phyloP scores from a whole-genome alignment of 2,888 invertebrate genomes.

The Aplocera efformata region DNA sequence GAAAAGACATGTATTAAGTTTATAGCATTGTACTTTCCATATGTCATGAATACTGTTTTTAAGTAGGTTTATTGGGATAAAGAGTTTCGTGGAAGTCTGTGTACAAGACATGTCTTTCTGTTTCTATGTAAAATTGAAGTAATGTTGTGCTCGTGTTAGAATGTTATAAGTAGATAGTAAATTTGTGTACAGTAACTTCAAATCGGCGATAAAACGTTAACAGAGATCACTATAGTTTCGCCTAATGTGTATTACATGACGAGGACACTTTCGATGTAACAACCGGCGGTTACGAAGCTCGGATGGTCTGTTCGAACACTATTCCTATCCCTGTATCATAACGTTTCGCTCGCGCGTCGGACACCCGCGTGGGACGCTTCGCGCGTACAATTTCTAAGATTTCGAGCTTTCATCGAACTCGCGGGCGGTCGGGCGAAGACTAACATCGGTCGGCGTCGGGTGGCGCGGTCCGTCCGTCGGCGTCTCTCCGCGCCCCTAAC shows the following conservation, averaged over 20 bases:
- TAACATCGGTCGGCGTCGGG: conserved; percentile 42
- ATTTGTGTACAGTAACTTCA: no score
- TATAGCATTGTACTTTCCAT: conserved; percentile 3
- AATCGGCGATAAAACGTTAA: no score
- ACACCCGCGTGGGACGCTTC: conserved; percentile 42
- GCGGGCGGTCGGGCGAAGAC: conserved; percentile 44
- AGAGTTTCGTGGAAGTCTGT: no score
- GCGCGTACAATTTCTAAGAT: conserved; percentile 47
- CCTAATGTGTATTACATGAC: conserved; percentile 2
- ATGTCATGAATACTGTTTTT: no score
- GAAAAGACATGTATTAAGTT: conserved; percentile 33
- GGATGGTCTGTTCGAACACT: conserved; percentile 32
- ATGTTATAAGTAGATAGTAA: no score
- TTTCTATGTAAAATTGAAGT: no score
- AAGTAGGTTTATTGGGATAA: no score
- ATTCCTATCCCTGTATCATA: conserved; percentile 51
- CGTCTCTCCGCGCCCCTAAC: conserved; percentile 45
- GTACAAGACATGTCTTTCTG: no score
- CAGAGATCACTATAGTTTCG: neutral
- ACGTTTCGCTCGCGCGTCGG: conserved; percentile 36
- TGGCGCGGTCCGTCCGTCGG: conserved; percentile 37
- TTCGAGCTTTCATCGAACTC: conserved; percentile 33
- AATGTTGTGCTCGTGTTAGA: no score
- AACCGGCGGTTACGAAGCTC: conserved; percentile 3
- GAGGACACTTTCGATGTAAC: conserved; percentile 4